Evolutionary conservation across 2,888 invertebrate species (phyloP), one percentile per base, ranked within the genome.

Genomic region (Saturnia japonica): DNA sequence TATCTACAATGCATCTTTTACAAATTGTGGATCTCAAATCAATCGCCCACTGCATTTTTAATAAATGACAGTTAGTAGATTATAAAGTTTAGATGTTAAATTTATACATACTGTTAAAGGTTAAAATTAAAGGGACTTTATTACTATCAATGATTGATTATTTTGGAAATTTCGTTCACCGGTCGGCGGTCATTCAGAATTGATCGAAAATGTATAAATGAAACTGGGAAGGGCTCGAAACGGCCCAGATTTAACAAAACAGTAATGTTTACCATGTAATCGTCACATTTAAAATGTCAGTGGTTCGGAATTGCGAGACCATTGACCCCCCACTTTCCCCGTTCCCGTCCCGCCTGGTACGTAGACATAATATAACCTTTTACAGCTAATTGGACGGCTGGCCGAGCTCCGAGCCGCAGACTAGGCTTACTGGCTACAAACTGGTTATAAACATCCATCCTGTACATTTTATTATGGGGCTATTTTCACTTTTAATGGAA

Each of bases 251-350:
- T 64, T 64, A 40, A 64, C 64, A 19, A 12, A 28, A 25, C 68
- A 14, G 68, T 68, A 28, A 34, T 45, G 67, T 67, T 67, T 45
- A 67, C 43, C 43, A 45, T 51, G 73, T 64, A 67, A 42, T 47
- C 25, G 64, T 73, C 71, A 67, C 42, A 64, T 45, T 62, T 69
- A 54, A 42, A 43, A 66, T 67, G n/a, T 42, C 71, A 71, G 74
- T 69, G 54, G 62, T 42, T 25, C 51, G 57, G 45, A 72, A 60
- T 72, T 73, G 57, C 51, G 72, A 60, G 82, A 78, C 72, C 83
- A 72, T 80, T 83, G 85, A 84, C 81, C 86, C 79, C 75, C 77
- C 75, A 83, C 85, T 87, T 87, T 87, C 86, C 78, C 84, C 77
- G 75, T 74, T 84, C 79, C 84, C 78, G 54, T 0, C 16, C 54